Conservation (phyloP, 2,113 vertebrate genomes). For the Brachyhypopomus gauderio region DNA sequence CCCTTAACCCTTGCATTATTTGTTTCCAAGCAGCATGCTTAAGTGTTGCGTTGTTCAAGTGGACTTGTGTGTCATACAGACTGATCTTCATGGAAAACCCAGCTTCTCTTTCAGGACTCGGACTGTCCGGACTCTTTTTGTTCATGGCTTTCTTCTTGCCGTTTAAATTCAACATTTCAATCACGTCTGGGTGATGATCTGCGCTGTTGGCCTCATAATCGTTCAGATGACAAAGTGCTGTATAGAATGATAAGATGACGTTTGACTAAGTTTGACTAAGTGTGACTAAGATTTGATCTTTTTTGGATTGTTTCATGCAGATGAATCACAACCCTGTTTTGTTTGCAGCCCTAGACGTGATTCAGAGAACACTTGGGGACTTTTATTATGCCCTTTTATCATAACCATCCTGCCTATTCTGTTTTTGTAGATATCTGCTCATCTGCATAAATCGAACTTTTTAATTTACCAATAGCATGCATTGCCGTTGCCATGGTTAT, state of each 20-base stretch:
- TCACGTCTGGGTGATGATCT: background rate
- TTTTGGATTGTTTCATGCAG: background rate
- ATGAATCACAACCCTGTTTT: background rate
- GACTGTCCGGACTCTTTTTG: conserved; percentile 26
- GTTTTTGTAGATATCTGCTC: conserved; percentile 1
- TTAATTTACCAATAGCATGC: conserved; percentile 7
- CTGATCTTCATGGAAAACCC: conserved; percentile 59
- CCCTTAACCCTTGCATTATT: conserved; percentile 60
- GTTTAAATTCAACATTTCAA: background rate
- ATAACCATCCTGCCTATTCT: background rate
- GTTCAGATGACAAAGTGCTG: background rate
- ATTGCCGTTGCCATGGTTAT: conserved; percentile 11
- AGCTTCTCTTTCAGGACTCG: conserved; percentile 70
- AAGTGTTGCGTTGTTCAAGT: conserved; percentile 50
- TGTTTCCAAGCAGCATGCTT: conserved; percentile 68
- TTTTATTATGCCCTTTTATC: background rate
- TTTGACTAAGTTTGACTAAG: no score
- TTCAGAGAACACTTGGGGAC: background rate
- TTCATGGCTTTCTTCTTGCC: background rate
- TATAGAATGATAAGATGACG: background rate
- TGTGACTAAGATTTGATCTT: background rate
- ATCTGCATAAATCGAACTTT: background rate
- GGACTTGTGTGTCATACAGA: conserved; percentile 58
- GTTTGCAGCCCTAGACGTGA: background rate
- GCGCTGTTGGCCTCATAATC: background rate